Evolutionary conservation across 2,888 invertebrate genomes (phyloP).

Genomic region (Heliconius erato): DNA sequence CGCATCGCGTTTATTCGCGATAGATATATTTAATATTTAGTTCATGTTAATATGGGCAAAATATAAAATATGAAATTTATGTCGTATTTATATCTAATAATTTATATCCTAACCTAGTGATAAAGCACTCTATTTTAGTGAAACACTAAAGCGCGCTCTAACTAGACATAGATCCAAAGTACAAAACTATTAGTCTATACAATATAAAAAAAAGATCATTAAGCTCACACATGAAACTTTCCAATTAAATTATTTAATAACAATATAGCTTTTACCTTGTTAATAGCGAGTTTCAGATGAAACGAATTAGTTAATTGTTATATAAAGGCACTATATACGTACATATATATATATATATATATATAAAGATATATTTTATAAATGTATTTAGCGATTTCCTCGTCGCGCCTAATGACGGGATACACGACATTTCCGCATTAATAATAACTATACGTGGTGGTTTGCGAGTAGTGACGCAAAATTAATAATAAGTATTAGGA

Average conservation of each 20-base stretch:
- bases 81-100: no score
- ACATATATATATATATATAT: neutral
- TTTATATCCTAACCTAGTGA: no score
- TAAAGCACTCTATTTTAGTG: no score
- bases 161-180: no score
- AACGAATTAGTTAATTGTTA: neutral
- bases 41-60: neutral
- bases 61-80: neutral
- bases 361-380: conserved; percentile 11
- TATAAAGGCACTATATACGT: neutral
- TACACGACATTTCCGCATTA: conserved; percentile 41
- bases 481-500: neutral
- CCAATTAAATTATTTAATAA: neutral
- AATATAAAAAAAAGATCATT: neutral
- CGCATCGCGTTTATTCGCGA: conserved; percentile 28
- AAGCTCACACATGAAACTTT: neutral
- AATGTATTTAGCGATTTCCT: conserved; percentile 33
- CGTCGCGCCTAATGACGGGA: conserved; percentile 38
- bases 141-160: no score
- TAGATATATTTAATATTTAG: conserved; percentile 2
- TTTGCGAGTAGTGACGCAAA: conserved; percentile 1
- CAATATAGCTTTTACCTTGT: neutral
- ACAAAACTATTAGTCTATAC: neutral
- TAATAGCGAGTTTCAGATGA: neutral
- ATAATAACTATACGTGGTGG: conserved; percentile 33